Conservation (phyloP, 1,140 invertebrate species). For the Zaprionus vittiger region DNA sequence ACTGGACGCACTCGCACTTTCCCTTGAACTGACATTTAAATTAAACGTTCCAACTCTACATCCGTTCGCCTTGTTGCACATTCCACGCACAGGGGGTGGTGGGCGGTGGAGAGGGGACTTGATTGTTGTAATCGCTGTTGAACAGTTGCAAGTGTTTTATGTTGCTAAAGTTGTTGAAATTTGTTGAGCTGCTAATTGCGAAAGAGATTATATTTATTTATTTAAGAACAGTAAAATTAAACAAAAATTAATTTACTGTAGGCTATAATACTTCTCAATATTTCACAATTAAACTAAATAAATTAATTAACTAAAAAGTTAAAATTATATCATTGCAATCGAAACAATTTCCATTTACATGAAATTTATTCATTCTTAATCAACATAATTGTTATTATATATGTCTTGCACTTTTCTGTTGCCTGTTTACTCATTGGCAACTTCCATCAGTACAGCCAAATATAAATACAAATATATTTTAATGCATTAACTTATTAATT, state of each 20-base stretch:
- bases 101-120: not conserved
- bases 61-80: not conserved
- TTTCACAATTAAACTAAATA: too few species aligned
- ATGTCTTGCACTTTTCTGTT: too few species aligned
- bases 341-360: too few species aligned
- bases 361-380: too few species aligned
- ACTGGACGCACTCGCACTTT: constrained; percentile 5
- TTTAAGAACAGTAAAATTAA: not conserved
- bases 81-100: not conserved
- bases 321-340: too few species aligned
- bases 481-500: too few species aligned
- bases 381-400: too few species aligned
- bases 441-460: too few species aligned
- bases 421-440: too few species aligned
- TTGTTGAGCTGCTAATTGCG: not conserved
- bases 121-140: not conserved
- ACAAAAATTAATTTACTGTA: not conserved
- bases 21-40: constrained; percentile 22
- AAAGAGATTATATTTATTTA: not conserved
- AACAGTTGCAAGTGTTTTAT: not conserved
- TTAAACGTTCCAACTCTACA: constrained; percentile 22
- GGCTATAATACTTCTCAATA: too few species aligned
- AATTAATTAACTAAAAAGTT: too few species aligned
- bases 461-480: too few species aligned
- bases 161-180: not conserved